These are phyloP conservation scores for Sebastes variabilis DNA, from an alignment of 2,797 vertebrate species.

Conservation along the genomic window DNA sequence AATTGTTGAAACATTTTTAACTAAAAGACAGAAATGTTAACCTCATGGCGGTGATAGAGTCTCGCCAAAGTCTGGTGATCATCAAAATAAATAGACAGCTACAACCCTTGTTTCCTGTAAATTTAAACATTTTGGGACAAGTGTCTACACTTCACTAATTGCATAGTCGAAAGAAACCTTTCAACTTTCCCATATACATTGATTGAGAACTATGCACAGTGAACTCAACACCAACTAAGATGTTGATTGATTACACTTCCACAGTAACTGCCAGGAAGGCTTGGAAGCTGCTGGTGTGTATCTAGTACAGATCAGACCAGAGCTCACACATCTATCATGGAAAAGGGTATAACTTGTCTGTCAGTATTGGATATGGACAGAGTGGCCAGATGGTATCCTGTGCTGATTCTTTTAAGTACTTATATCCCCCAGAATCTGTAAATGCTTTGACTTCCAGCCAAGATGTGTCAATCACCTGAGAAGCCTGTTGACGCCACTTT, in stretches of 20 bases:
- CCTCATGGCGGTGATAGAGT: background rate
- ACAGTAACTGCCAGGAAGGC: background rate
- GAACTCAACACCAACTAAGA: background rate
- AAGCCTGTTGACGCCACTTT: constrained; percentile 23
- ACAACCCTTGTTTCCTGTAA: background rate
- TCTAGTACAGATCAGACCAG: background rate
- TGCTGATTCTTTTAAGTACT: constrained; percentile 27
- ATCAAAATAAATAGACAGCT: background rate
- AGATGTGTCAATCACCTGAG: constrained; percentile 45
- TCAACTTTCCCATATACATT: background rate
- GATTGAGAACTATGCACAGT: background rate
- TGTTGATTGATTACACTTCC: constrained; percentile 2
- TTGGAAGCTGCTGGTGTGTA: background rate
- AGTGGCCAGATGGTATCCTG: background rate
- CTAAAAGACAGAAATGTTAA: background rate
- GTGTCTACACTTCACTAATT: background rate
- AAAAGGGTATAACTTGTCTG: background rate
- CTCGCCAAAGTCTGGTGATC: background rate
- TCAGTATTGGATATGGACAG: constrained; percentile 2
- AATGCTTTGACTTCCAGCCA: constrained; percentile 41
- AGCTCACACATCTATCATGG: background rate
- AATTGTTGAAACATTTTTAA: background rate
- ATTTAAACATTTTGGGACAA: background rate
- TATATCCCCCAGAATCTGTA: background rate
- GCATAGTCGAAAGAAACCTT: background rate